Percentiles rank a stretch among this genome's conserved stretches.
Conservation (phyloP, 2,797 vertebrate genomes). For the Champsocephalus esox region DNA sequence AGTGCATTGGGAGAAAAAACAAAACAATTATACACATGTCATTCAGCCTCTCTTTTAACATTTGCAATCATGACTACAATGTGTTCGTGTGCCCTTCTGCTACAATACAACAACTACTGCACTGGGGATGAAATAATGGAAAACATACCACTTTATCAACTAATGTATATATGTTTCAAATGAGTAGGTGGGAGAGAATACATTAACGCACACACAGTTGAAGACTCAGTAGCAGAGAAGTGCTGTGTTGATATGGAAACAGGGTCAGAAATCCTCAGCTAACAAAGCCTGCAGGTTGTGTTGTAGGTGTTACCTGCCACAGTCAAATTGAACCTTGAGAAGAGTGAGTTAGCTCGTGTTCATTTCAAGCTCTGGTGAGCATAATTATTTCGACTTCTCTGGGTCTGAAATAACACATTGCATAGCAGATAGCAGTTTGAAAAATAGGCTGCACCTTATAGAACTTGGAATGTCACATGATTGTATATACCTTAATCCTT, state of each 20-base stretch:
- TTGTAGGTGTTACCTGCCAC: constrained; percentile 33
- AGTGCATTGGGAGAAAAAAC: background rate
- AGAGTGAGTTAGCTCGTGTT: constrained; percentile 47
- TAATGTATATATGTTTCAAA: background rate
- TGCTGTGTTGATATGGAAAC: constrained; percentile 23
- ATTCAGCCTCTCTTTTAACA: background rate
- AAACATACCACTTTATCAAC: background rate
- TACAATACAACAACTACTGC: background rate
- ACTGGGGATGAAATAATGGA: background rate
- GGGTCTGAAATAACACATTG: constrained; percentile 41
- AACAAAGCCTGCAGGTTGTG: constrained; percentile 41
- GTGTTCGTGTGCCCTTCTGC: background rate
- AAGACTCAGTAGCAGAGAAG: background rate
- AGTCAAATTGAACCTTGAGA: constrained; percentile 37
- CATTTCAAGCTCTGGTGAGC: constrained; percentile 70
- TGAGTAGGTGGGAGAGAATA: background rate
- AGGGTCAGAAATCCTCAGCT: constrained; percentile 1
- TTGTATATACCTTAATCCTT: constrained; percentile 26
- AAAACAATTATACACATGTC: background rate
- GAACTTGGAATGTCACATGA: constrained; percentile 38
- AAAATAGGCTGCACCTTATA: constrained; percentile 28
- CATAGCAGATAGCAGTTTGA: constrained; percentile 39
- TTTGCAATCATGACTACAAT: background rate
- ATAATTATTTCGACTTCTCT: constrained; percentile 64
- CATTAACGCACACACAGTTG: background rate